phyloP scores from a whole-genome alignment of 2,888 invertebrate species.

The Dusona sp. region DNA sequence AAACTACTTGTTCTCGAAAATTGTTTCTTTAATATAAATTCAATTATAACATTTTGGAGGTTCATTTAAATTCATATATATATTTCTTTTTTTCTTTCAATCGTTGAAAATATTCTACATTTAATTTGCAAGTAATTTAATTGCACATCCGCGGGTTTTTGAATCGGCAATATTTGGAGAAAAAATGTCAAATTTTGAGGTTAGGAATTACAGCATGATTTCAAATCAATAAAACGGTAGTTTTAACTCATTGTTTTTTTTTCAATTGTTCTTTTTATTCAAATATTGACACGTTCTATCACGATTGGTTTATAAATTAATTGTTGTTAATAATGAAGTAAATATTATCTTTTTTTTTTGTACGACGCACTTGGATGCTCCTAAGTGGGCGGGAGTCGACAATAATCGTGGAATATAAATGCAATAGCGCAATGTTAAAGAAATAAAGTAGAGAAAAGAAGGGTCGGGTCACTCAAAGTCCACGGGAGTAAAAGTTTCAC shows the following conservation, averaged over 20 bases:
- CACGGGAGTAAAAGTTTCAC: conserved; percentile 1
- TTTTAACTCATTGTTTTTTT: background rate
- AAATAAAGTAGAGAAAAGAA: background rate
- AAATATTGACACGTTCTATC: background rate
- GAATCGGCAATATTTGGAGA: background rate
- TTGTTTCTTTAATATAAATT: too few species aligned
- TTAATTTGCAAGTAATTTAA: background rate
- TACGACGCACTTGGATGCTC: conserved; percentile 3
- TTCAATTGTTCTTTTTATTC: conserved; percentile 2
- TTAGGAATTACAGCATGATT: conserved; percentile 6
- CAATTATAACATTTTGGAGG: too few species aligned
- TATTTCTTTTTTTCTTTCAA: too few species aligned
- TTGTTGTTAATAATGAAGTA: background rate
- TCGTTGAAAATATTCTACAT: too few species aligned
- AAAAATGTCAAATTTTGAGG: conserved; percentile 12
- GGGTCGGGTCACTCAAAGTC: background rate
- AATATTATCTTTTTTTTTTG: background rate
- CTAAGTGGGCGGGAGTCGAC: background rate
- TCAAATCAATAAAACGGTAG: background rate
- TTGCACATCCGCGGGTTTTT: background rate
- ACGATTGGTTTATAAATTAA: background rate
- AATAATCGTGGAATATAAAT: background rate
- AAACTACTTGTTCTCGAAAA: too few species aligned
- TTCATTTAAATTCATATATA: too few species aligned
- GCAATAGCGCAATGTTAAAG: background rate